Evolutionary conservation across 2,797 vertebrate species (phyloP).

Genomic region (Ctenopoma multispine): DNA sequence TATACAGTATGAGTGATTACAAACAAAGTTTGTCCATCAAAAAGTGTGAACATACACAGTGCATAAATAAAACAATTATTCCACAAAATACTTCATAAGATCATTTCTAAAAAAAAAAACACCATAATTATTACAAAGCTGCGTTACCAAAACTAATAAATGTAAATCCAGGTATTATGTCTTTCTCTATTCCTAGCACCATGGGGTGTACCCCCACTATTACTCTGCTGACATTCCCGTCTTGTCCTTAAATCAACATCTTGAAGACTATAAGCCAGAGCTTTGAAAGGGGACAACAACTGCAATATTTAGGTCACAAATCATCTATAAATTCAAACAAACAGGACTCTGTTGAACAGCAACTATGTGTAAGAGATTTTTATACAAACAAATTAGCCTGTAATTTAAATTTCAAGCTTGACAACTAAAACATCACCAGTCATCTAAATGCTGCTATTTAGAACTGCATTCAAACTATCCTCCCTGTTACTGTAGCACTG

Average conservation of each 20-base stretch:
- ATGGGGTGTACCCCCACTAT: constrained; percentile 56
- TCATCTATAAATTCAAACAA: constrained; percentile 9
- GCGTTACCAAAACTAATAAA: constrained; percentile 68
- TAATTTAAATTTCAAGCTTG: constrained; percentile 2
- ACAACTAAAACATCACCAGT: constrained; percentile 27
- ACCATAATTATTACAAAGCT: constrained; percentile 43
- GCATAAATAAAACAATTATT: not conserved
- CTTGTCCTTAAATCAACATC: constrained; percentile 75
- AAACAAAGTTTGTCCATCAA: no score
- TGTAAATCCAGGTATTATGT: constrained; percentile 77
- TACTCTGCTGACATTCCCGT: constrained; percentile 58
- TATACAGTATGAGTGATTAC: no score
- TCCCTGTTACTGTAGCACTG: not conserved
- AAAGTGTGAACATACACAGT: no score
- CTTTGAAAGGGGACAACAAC: constrained; percentile 63
- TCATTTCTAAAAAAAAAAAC: no score
- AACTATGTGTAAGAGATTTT: constrained; percentile 1
- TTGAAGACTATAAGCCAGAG: constrained; percentile 76
- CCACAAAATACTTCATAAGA: no score
- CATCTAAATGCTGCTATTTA: constrained; percentile 6
- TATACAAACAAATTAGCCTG: not conserved
- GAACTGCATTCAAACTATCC: constrained; percentile 7
- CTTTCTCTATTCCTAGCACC: constrained; percentile 64
- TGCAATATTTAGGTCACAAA: not conserved
- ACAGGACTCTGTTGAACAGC: constrained; percentile 1